Base-by-base conservation (phyloP, 2,113 vertebrate genomes). In the Scomber scombrus region DNA sequence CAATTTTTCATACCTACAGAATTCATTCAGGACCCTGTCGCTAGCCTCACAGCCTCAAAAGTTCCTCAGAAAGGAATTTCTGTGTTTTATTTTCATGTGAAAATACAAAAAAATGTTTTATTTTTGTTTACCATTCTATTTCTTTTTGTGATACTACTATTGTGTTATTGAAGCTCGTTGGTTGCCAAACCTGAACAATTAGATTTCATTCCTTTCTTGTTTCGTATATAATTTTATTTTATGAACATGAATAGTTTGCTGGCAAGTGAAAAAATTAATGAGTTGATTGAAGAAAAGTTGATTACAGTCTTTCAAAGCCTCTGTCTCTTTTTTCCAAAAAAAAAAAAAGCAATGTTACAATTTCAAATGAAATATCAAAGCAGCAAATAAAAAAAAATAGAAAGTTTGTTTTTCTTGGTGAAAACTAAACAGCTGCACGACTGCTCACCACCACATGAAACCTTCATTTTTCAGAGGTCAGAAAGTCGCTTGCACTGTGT, bases 1-100 rank as follows among this genome's bases (percentile, higher is more conserved):
- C 76, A 64, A 88, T 88, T 86, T 91, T 90, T 91, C 88, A 86
- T 83, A 86, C 81, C 85, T 78, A 49, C 71, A 75, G 57, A 73
- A 80, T 84, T 75, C 79, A 84, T 86, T 86, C 78, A 80, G 78
- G 54, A 50, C 34, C 51, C n/a, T 50, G 73, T 85, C 3, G 19
- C 67, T n/a, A 14, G 60, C 69, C 23, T 70, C 43, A 47, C 58
- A 63, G 47, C 52, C 47, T 34, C 52, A 18, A 67, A 62, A 70
- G 15, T 57, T 62, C 49, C 43, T 40, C 43, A 75, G 40, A 71
- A 85, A 26, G 34, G 55, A 26, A 21, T 55, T 13, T 56, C 12
- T 63, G 3, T 66, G 8, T 49, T 11, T 46, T 78, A 52, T 57
- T 31, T 10, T 46, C 1, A 52, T 34, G n/a, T 51, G 12, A 43